Evolutionary conservation across 1,140 invertebrate species (phyloP).

Genomic region (Varroa destructor): DNA sequence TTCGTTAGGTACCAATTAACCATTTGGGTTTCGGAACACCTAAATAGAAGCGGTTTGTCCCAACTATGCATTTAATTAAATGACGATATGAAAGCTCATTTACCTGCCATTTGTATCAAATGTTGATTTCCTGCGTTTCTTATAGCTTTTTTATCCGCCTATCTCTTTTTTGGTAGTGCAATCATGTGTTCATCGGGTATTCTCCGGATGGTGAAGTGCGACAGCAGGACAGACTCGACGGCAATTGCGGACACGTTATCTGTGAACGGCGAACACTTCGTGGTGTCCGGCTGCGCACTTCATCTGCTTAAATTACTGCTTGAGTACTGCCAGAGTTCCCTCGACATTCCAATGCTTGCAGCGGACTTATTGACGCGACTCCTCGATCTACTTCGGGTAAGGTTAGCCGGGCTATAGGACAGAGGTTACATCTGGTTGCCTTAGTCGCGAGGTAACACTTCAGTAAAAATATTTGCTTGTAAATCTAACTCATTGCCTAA

Average conservation of each 20-base stretch:
- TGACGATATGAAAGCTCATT: no score
- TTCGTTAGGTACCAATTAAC: no score
- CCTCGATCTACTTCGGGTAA: conserved; percentile 59
- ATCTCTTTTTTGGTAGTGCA: not conserved
- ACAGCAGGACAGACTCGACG: conserved; percentile 8
- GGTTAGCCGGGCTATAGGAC: not conserved
- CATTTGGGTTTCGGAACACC: no score
- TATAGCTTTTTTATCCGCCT: not conserved
- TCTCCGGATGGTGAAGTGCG: conserved; percentile 27
- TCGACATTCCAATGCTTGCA: conserved; percentile 46
- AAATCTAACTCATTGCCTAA: not conserved
- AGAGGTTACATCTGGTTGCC: not conserved
- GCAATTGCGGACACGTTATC: conserved; percentile 45
- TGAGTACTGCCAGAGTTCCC: conserved; percentile 71
- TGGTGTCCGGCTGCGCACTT: conserved; percentile 60
- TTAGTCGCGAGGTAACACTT: conserved; percentile 2
- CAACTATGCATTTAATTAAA: no score
- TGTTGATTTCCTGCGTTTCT: not conserved
- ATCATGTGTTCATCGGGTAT: conserved; percentile 26
- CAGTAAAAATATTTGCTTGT: not conserved
- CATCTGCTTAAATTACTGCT: conserved; percentile 70
- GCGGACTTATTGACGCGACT: conserved; percentile 67
- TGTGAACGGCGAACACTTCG: conserved; percentile 65
- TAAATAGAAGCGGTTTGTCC: no score
- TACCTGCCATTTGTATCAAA: no score